Evolutionary conservation across 1,140 invertebrate species (phyloP).

Genomic region (Pseudoatta argentina): DNA sequence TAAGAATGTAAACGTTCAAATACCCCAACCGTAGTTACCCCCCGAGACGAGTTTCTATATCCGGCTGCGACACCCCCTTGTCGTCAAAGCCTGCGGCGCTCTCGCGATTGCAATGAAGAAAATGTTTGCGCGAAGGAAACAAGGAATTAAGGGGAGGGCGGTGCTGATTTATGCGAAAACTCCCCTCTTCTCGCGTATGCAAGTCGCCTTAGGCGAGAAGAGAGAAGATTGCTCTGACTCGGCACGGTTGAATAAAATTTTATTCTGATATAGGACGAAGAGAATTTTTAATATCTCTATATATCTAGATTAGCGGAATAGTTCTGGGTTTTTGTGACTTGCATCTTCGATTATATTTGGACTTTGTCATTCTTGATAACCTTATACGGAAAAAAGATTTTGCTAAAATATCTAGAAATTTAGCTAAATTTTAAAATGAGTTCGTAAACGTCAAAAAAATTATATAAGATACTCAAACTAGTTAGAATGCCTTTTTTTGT

Average conservation of each 20-base stretch:
- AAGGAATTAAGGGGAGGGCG: constrained; percentile 74
- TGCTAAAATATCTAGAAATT: no score
- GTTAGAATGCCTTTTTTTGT: no score
- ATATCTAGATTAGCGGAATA: constrained; percentile 17
- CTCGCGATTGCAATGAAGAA: constrained; percentile 69
- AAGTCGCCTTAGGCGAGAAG: constrained; percentile 58
- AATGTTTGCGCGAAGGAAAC: constrained; percentile 70
- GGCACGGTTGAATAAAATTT: constrained; percentile 62
- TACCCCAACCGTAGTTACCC: background rate
- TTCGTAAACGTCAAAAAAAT: no score
- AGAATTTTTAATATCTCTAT: constrained; percentile 26
- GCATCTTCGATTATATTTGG: background rate
- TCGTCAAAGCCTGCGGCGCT: constrained; percentile 61
- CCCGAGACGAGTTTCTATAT: constrained; percentile 69
- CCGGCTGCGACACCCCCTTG: constrained; percentile 47
- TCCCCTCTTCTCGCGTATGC: constrained; percentile 42
- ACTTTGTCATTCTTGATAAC: background rate
- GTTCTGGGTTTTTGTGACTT: background rate
- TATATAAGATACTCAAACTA: no score
- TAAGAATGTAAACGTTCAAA: background rate
- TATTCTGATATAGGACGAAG: constrained; percentile 31
- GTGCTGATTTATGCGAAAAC: constrained; percentile 68
- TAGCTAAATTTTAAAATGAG: no score
- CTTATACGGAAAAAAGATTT: background rate
- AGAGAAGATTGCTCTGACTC: constrained; percentile 20